phyloP scores from a whole-genome alignment of 1,140 invertebrate species.

The Tachypleus tridentatus region DNA sequence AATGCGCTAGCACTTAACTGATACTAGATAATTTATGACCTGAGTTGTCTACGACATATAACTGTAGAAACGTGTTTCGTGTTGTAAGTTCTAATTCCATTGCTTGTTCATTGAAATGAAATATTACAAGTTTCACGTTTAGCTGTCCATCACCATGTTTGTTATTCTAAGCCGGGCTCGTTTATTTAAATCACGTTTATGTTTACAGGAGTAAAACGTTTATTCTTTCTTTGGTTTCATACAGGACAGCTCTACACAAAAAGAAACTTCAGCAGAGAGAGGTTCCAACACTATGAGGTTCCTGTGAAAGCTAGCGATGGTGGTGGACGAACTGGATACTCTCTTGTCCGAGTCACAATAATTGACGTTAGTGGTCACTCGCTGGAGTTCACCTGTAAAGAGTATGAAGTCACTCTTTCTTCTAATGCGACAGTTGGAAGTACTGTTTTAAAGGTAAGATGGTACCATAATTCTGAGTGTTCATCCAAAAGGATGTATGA shows the following conservation, averaged over 20 bases:
- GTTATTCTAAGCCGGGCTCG: too few relatives aligned
- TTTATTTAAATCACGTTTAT: too few relatives aligned
- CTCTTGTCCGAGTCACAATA: conserved; percentile 61
- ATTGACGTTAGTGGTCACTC: conserved; percentile 77
- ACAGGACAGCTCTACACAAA: conserved; percentile 63
- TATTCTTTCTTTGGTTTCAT: conserved; percentile 55
- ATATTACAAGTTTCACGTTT: too few relatives aligned
- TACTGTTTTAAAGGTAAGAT: conserved; percentile 56
- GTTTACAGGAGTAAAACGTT: too few relatives aligned
- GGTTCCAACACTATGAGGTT: conserved; percentile 56
- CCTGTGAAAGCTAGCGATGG: conserved; percentile 73
- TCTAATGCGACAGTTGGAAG: conserved; percentile 47
- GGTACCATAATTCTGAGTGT: conserved; percentile 14
- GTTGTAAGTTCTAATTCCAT: too few relatives aligned
- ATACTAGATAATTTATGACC: too few relatives aligned
- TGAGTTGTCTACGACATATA: too few relatives aligned
- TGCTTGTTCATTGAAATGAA: too few relatives aligned
- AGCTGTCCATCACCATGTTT: too few relatives aligned
- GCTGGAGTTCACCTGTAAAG: conserved; percentile 60
- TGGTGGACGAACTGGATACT: conserved; percentile 64
- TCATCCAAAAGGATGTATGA: neutral
- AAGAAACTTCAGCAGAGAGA: conserved; percentile 64
- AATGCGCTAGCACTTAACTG: too few relatives aligned
- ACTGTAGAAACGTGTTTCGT: too few relatives aligned
- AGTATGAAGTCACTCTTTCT: conserved; percentile 62